phyloP scores from a whole-genome alignment of 2,888 invertebrate species.

The Melolontha melolontha region DNA sequence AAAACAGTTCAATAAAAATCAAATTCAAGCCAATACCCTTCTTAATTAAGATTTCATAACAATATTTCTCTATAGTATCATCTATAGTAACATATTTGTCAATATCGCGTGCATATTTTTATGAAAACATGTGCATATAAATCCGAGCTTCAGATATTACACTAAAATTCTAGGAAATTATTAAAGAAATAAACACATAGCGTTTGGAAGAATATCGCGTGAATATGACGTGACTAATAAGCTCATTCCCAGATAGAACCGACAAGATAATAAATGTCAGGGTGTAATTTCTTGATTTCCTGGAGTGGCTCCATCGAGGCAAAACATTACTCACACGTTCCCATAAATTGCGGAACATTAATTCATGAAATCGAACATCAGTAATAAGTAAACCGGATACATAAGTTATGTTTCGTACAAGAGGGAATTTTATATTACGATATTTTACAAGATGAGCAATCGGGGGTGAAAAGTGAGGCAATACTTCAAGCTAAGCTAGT shows the following conservation, averaged over 20 bases:
- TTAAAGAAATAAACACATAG: background rate
- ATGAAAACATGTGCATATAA: too few relatives aligned
- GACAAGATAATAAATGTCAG: slow-evolving; percentile 5
- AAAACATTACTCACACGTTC: slow-evolving; percentile 23
- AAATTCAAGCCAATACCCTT: too few relatives aligned
- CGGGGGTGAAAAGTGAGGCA: slow-evolving; percentile 32
- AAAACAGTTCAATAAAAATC: too few relatives aligned
- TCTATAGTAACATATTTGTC: too few relatives aligned
- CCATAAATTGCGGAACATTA: slow-evolving; percentile 29
- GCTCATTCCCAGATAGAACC: background rate
- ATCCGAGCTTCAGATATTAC: too few relatives aligned
- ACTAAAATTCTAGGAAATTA: too few relatives aligned
- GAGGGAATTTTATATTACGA: slow-evolving; percentile 29
- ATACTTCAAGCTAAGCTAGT: slow-evolving; percentile 36
- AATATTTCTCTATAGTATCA: too few relatives aligned
- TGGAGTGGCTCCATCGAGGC: background rate
- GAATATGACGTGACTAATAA: slow-evolving; percentile 5
- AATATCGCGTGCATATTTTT: too few relatives aligned
- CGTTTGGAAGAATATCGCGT: background rate
- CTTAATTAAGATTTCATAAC: too few relatives aligned
- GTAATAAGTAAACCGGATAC: slow-evolving; percentile 38
- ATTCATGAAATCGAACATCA: slow-evolving; percentile 37
- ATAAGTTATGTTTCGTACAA: slow-evolving; percentile 33
- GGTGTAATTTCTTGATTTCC: slow-evolving; percentile 29
- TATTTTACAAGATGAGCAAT: slow-evolving; percentile 39